Conservation (phyloP, 2,797 vertebrate species). For the Allobates femoralis region DNA sequence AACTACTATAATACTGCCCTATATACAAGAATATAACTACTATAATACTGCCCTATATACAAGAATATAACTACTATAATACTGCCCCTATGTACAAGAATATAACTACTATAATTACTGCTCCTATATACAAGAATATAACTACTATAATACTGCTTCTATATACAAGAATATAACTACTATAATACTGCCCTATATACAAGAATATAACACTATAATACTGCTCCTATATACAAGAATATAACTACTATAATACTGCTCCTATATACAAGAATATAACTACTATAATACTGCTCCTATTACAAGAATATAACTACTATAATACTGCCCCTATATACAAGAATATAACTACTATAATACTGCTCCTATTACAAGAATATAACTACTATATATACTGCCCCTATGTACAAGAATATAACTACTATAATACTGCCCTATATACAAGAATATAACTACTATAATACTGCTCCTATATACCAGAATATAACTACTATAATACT, state of each 20-base stretch:
- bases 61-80: conserved; percentile 12
- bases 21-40: background rate
- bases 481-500: conserved; percentile 19
- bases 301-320: conserved; percentile 12
- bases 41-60: background rate
- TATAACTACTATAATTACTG: background rate
- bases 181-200: conserved; percentile 2
- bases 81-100: background rate
- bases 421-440: no score
- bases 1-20: no score
- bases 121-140: background rate
- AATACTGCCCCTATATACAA: background rate
- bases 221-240: background rate
- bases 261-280: background rate
- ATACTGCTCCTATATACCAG: background rate
- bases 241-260: background rate
- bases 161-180: background rate
- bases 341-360: conserved; percentile 1
- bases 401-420: background rate
- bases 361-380: background rate
- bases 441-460: conserved; percentile 1
- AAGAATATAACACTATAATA: conserved; percentile 5
- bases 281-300: background rate
- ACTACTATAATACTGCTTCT: background rate
- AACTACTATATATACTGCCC: conserved; percentile 3